Base-by-base conservation (phyloP, 2,888 invertebrate species). In the Griposia aprilina region DNA sequence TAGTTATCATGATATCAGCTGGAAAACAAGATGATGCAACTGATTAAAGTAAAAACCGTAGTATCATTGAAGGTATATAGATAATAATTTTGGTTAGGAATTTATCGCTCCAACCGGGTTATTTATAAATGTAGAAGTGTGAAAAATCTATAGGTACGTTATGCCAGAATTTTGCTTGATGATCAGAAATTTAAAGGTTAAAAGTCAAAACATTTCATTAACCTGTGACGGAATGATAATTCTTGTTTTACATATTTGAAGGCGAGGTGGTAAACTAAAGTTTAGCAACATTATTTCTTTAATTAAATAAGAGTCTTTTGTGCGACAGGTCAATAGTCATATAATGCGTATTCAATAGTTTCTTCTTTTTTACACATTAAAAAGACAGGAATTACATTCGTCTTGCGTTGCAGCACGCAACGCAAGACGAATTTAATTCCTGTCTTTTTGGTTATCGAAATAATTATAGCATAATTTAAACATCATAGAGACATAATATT, bases 1-100 rank as follows among this genome's bases (percentile, higher is more conserved):
- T 67, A 45, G n/a, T 41, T 84, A 74, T 83, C 73, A 55, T 15
- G 50, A 26, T 83, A 76, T 81, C 81, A 71, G 60, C 30, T 73
- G 65, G 66, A 75, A 83, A 57, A 70, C 48, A 52, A 62, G 83
- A 83, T 83, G 71, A 71, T 71, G 74, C 63, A 74, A 82, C 36
- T 74, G 79, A 82, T 82, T 78, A 71, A 26, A 78, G 60, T 52
- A 23, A 70, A 80, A 78, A 52, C 36, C 36, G 26, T 57, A 83
- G 57, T 50, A 52, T 82, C 23, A 81, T 76, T 74, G 63, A 20
- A 68, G 30, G 30, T 36, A 36, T 36, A 45, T 67, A 81, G 67
- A 80, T 68, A 68, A 59, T 65, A 17, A 50, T 41, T 57, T 15
- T 68, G 50, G 74, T 26, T 8, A 41, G 60, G 48, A 23, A 60